phyloP scores from a whole-genome alignment of 2,113 vertebrate genomes.

The Fulica atra region DNA sequence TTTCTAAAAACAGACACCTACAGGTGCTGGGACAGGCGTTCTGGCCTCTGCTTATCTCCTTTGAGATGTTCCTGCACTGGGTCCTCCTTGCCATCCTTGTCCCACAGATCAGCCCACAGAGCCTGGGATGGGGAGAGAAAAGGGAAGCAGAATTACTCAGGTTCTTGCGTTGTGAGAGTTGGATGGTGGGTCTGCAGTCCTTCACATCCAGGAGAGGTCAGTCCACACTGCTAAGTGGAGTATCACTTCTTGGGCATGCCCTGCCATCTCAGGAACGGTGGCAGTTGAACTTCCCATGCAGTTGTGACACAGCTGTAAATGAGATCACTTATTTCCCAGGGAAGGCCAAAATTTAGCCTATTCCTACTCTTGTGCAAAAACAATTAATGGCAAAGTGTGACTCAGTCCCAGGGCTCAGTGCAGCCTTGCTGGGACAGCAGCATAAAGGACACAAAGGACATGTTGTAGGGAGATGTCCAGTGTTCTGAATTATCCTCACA shows the following conservation, averaged over 20 bases:
- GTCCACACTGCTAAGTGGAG: neutral
- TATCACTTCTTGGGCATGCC: neutral
- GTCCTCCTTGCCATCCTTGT: neutral
- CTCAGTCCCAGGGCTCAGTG: neutral
- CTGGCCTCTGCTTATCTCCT: neutral
- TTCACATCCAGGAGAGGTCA: neutral
- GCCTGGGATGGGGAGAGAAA: neutral
- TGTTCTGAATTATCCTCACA: neutral
- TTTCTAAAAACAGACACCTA: neutral
- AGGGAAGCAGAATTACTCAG: neutral
- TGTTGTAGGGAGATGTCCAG: neutral
- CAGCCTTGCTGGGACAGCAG: neutral
- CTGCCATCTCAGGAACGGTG: neutral
- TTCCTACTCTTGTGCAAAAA: neutral
- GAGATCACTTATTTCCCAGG: neutral
- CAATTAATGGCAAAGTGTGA: neutral
- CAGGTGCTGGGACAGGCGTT: neutral
- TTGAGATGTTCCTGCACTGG: neutral
- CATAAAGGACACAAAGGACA: neutral
- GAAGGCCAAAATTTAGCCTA: neutral
- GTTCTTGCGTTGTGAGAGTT: neutral
- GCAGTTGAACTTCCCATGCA: neutral
- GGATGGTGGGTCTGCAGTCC: neutral
- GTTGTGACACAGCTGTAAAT: neutral
- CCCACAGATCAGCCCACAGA: neutral